These are phyloP conservation scores for Anguilla obscura DNA, from an alignment of 2,797 vertebrate genomes.

Conservation along the genomic window DNA sequence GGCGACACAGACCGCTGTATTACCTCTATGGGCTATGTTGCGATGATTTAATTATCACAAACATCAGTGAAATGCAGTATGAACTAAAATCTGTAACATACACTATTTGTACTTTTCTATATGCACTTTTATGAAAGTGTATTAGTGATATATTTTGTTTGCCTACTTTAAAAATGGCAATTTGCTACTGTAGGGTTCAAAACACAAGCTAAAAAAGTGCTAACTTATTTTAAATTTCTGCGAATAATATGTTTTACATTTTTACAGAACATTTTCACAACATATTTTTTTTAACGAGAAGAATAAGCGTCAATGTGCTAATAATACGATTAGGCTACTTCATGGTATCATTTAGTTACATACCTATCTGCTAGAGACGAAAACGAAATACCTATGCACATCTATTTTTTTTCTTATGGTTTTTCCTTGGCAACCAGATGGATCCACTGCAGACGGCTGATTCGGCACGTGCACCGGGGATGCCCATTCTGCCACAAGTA, in stretches of 20 bases:
- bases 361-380: not conserved
- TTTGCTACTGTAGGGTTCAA: not conserved
- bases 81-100: not conserved
- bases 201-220: not conserved
- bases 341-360: not conserved
- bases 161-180: no score
- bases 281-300: not conserved
- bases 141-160: not conserved
- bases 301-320: not conserved
- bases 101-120: no score
- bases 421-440: not conserved
- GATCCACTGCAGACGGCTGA: not conserved
- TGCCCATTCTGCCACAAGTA: not conserved
- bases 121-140: not conserved
- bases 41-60: not conserved
- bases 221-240: not conserved
- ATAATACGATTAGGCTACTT: not conserved
- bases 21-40: no score
- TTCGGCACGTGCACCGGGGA: constrained; percentile 5
- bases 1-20: not conserved
- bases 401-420: not conserved
- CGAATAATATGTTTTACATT: not conserved
- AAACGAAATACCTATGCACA: not conserved
- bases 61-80: not conserved
- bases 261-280: not conserved